phyloP scores from a whole-genome alignment of 2,113 vertebrate genomes.

The Proteles cristata region DNA sequence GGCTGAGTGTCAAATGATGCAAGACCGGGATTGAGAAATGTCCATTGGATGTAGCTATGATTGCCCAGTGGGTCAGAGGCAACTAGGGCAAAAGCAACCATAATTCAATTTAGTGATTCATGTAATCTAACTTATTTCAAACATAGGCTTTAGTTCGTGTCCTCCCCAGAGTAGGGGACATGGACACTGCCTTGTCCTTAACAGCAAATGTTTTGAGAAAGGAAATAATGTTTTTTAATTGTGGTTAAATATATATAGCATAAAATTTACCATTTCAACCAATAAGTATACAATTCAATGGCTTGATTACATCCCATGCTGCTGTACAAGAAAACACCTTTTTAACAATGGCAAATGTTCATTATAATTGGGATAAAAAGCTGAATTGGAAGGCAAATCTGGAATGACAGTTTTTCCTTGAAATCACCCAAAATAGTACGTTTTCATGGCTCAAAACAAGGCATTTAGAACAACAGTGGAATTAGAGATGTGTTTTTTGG shows the following conservation, averaged over 20 bases:
- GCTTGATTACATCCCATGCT: not conserved
- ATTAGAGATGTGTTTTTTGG: not conserved
- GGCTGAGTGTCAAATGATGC: not conserved
- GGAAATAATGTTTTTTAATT: not conserved
- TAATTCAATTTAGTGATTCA: not conserved
- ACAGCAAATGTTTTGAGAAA: constrained; percentile 9
- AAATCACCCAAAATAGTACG: not conserved
- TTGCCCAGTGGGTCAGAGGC: not conserved
- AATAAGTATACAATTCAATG: not conserved
- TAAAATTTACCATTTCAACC: not conserved
- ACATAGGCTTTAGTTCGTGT: not conserved
- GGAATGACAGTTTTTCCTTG: not conserved
- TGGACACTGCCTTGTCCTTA: not conserved
- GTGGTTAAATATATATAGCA: not conserved
- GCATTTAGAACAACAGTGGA: not conserved
- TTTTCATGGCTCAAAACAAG: not conserved
- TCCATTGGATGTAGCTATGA: not conserved
- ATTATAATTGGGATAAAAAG: not conserved
- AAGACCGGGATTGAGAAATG: not conserved
- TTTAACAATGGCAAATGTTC: not conserved
- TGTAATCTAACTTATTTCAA: not conserved
- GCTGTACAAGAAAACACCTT: not conserved
- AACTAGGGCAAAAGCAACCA: not conserved
- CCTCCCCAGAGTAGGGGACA: not conserved
- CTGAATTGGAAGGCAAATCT: not conserved